Evolutionary conservation across 2,797 vertebrate genomes (phyloP).

Genomic region (Arnoldichthys spilopterus): DNA sequence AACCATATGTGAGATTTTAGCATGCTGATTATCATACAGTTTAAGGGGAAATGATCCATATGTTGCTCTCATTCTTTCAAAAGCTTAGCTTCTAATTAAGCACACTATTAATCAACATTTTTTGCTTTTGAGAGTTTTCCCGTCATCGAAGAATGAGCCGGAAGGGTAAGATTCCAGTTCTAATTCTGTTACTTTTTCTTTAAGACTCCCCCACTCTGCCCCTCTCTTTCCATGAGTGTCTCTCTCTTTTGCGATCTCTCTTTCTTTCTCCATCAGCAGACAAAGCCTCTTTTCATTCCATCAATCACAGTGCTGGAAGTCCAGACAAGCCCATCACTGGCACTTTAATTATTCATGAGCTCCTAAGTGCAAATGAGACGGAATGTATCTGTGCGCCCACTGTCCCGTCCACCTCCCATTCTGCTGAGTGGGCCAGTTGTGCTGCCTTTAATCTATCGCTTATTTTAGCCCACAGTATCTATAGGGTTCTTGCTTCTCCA

Average conservation of each 20-base stretch:
- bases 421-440: constrained; percentile 38
- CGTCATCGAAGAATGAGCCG: not conserved
- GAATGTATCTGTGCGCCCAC: constrained; percentile 53
- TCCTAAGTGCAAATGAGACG: constrained; percentile 59
- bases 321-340: constrained; percentile 55
- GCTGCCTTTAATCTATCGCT: constrained; percentile 51
- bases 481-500: constrained; percentile 35
- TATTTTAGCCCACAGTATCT: constrained; percentile 48
- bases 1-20: no score
- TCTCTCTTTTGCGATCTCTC: not conserved
- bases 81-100: constrained; percentile 17
- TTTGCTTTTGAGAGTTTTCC: not conserved
- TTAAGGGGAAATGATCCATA: no score
- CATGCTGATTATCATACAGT: no score
- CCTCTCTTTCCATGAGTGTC: not conserved
- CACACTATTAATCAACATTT: not conserved
- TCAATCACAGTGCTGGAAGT: constrained; percentile 54
- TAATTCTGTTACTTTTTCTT: constrained; percentile 30
- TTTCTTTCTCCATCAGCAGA: constrained; percentile 37
- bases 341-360: constrained; percentile 60
- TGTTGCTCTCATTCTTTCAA: no score
- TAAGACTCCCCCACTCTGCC: constrained; percentile 12
- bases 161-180: constrained; percentile 7
- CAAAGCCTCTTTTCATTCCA: constrained; percentile 56
- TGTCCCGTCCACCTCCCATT: constrained; percentile 51